Evolutionary conservation across 2,113 vertebrate genomes (phyloP).

Genomic region (Menura novaehollandiae): DNA sequence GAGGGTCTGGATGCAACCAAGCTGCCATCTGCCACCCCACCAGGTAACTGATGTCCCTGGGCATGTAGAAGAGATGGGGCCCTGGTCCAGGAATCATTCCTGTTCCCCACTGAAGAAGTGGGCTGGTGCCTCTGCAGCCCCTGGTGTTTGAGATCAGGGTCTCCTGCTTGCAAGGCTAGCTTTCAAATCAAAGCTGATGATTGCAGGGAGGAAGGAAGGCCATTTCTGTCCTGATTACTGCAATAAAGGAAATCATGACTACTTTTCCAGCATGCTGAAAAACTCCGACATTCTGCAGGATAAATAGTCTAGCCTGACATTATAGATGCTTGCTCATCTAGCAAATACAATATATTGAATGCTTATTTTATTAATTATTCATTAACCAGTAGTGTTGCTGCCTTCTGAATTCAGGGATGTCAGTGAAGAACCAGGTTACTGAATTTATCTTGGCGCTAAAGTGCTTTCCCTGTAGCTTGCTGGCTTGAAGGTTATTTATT

Average conservation of each 20-base stretch:
- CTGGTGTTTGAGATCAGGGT: background rate
- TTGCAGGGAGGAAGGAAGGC: background rate
- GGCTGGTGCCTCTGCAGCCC: background rate
- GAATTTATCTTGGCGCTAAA: background rate
- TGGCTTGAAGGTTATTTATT: background rate
- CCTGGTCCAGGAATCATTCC: background rate
- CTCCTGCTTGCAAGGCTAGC: background rate
- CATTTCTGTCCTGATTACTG: background rate
- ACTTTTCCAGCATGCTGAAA: background rate
- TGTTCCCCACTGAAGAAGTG: background rate
- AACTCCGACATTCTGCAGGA: background rate
- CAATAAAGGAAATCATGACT: background rate
- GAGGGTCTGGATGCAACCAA: background rate
- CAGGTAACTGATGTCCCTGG: background rate
- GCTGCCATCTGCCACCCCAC: background rate
- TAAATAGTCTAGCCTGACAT: background rate
- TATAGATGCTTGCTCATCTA: background rate
- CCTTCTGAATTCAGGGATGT: background rate
- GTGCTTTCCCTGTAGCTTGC: background rate
- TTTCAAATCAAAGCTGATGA: background rate
- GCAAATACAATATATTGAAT: background rate
- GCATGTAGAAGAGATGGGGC: background rate
- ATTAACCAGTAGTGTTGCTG: background rate
- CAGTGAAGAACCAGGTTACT: background rate
- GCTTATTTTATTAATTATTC: background rate